Conservation (phyloP, 2,888 invertebrate genomes). For the Ectemnius lituratus region DNA sequence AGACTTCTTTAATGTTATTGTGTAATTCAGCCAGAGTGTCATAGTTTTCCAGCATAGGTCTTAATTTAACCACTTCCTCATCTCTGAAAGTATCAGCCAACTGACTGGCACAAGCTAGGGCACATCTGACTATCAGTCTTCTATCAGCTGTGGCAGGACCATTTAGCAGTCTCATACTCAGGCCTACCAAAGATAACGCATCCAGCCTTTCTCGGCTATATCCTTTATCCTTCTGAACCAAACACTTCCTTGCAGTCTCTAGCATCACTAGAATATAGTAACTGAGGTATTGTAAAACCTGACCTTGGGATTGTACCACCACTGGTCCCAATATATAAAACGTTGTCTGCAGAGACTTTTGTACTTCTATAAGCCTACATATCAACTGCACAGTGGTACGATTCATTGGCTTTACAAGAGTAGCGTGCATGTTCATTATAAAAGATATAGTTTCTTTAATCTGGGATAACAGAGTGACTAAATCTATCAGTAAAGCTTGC, state of each 20-base stretch:
- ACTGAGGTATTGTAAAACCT: constrained; percentile 88
- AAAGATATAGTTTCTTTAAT: constrained; percentile 79
- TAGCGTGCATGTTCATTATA: constrained; percentile 85
- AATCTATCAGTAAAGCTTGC: constrained; percentile 80
- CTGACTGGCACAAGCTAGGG: constrained; percentile 82
- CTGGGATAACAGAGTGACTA: constrained; percentile 76
- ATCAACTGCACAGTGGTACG: constrained; percentile 86
- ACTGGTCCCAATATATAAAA: constrained; percentile 85
- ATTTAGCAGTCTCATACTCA: constrained; percentile 71
- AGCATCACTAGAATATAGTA: constrained; percentile 86
- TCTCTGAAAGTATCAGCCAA: constrained; percentile 72
- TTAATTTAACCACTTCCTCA: constrained; percentile 80
- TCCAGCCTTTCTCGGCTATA: constrained; percentile 72
- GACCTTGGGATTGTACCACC: constrained; percentile 86
- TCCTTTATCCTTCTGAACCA: constrained; percentile 69
- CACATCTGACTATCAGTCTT: constrained; percentile 83
- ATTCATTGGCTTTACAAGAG: constrained; percentile 87
- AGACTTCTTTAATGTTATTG: constrained; percentile 60
- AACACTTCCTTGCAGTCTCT: constrained; percentile 81
- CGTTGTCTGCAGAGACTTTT: constrained; percentile 87
- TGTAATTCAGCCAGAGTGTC: constrained; percentile 71
- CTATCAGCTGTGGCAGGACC: constrained; percentile 82
- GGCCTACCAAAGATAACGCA: constrained; percentile 68
- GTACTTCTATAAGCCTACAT: constrained; percentile 89
- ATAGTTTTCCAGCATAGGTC: constrained; percentile 77